Base-by-base conservation (phyloP, 92 coral and sea anemone genomes). In the Siderastrea radians region DNA sequence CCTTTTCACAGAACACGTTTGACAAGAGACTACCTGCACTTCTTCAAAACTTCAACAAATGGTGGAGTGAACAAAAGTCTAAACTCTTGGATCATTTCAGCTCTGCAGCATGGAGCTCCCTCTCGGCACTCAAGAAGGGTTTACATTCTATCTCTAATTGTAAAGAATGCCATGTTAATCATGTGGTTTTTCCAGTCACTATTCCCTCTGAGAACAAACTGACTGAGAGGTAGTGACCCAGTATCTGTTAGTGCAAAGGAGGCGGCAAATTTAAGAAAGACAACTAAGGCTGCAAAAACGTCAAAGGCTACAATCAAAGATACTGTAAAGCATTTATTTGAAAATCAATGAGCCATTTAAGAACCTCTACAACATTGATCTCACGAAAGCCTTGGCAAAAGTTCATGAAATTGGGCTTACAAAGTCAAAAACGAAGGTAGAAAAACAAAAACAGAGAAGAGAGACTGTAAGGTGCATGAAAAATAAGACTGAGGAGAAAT, bases 321-420 rank as follows among this genome's bases (percentile, higher is more conserved):
- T 43, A 72, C 55, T n/a, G n/a, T n/a, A n/a, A 49, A 49, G 47
- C 55, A 72, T 72, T 48, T 72, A 72, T 72, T 72, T 17, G 1
- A 46, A 48, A 48, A 76, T 54, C 19, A 57, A 75, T 58, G 67
- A 76, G 50, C 80, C 65, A 38, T 76, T 76, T 43, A 76, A 76
- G 48, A 76, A 7, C 11, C 80, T 76, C 8, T 57, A 17, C 67
- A 76, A 76, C 15, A 26, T 9, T 10, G 13, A 57, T 67, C 54
- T 76, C 14, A 67, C 80, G 44, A 50, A 76, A 7, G 68, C 68
- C 67, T 58, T 76, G 46, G 57, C 80, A 43, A 76, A 76, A 45
- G 68, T 59, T n/a, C n/a, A n/a, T n/a, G n/a, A n/a, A n/a, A n/a
- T n/a, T 72, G 76, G 57, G 26, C 26, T 72, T 3, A 72, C 76